A percentile compares a stretch with the other conserved stretches of the same genome.
Evolutionary conservation across 2,888 invertebrate species (phyloP).

Genomic region (Copidosoma aretas): DNA sequence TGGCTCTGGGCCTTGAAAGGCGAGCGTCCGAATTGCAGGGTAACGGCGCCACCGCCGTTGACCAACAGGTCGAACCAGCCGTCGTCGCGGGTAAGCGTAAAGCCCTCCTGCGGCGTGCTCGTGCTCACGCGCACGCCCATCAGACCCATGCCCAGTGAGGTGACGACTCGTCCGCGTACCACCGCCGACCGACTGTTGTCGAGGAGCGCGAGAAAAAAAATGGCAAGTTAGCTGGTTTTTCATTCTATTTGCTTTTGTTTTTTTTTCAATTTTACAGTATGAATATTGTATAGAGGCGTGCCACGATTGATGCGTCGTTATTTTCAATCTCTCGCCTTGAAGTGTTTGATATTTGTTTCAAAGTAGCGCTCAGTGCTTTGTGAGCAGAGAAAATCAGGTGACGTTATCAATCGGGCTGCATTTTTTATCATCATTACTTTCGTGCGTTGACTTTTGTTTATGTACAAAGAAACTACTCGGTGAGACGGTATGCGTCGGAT

Average conservation of each 20-base stretch:
- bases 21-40: conserved; percentile 89
- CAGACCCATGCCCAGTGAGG: conserved; percentile 88
- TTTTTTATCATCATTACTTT: conserved; percentile 20
- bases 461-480: conserved; percentile 38
- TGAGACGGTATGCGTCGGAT: conserved; percentile 28
- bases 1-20: conserved; percentile 88
- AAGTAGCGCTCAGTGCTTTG: too few species aligned
- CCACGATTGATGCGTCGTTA: background rate
- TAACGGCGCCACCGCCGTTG: conserved; percentile 98
- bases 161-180: conserved; percentile 92
- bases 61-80: conserved; percentile 98
- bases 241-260: too few species aligned
- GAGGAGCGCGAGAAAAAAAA: conserved; percentile 5
- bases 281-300: background rate
- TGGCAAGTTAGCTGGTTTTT: background rate
- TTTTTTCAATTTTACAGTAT: background rate
- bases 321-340: background rate
- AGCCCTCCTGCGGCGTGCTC: conserved; percentile 92
- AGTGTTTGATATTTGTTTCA: too few species aligned
- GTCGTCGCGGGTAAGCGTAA: conserved; percentile 89
- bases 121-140: conserved; percentile 96
- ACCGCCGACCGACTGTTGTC: conserved; percentile 90
- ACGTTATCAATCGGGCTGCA: background rate
- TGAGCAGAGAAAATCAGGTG: background rate
- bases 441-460: conserved; percentile 31